Evolutionary conservation across 2,113 vertebrate genomes (phyloP), one percentile per base, ranked within the genome.

Genomic region (Copsychus sechellarum): DNA sequence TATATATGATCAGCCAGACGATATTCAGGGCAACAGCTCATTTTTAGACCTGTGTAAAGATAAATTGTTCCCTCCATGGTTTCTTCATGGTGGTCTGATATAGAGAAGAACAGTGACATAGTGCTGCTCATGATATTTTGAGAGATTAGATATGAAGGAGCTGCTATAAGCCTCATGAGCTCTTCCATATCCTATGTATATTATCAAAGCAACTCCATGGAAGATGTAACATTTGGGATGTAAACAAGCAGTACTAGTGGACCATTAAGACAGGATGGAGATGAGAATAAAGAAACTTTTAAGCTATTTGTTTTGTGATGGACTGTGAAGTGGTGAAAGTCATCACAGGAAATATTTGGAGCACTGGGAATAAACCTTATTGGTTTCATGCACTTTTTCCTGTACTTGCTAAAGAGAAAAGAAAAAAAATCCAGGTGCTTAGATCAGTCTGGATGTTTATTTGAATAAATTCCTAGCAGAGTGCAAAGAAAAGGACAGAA

Each of bases 401-500:
- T 61, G 14, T 36, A 18, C 9, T 54, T 78, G 9, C 2, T 58
- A 43, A 54, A 86, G 38, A 50, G 18, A 74, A 71, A 47, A 31
- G 6, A 22, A 50, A 70, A 15, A 80, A 87, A 64, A 58, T 70
- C 40, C 42, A 20, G 14, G 19, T 94, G 24, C 31, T 88, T 82
- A 17, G 24, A 80, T 88, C 62, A 70, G 34, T 40, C 60, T 70
- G 86, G 62, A 67, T 90, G 76, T 88, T 89, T 76, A 80, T 84
- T 80, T 81, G 87, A 94, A 86, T 81, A 93, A 81, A 94, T 71
- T 80, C 40, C 67, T 83, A 86, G n/a, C 58, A 56, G 56, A 95
- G 20, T 38, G 54, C 33, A 80, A 94, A 96, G 71, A 83, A 96
- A 90, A 96, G 15, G 38, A 64, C 33, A 62, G 76, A 96, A 78